A percentile compares a stretch with the other conserved stretches of the same genome.
Evolutionary conservation across 2,113 vertebrate species (phyloP).

Genomic region (Dicrurus megarhynchus): DNA sequence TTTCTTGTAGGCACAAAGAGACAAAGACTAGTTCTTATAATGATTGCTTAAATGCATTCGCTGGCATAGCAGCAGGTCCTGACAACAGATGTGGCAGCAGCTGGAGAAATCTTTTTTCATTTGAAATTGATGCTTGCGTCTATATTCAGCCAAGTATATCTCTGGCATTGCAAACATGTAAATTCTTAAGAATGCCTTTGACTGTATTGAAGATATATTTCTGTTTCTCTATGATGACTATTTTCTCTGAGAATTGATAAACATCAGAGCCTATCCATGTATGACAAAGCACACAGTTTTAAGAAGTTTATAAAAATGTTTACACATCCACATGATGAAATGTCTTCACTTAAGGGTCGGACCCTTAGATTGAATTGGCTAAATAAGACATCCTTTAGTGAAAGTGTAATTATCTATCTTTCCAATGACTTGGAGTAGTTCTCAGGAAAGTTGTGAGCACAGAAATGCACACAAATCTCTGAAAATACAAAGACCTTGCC

Average conservation of each 20-base stretch:
- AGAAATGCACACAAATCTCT: neutral
- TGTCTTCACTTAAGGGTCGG: neutral
- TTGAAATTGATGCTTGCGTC: conserved; percentile 22
- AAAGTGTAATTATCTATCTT: neutral
- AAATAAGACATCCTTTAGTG: neutral
- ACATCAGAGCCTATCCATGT: neutral
- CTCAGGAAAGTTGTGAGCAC: neutral
- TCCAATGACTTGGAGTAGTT: neutral
- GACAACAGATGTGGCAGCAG: conserved; percentile 39
- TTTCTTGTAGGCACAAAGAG: neutral
- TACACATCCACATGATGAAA: neutral
- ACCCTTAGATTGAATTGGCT: neutral
- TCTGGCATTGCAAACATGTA: neutral
- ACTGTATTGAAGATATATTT: neutral
- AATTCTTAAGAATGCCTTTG: neutral
- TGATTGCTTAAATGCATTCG: neutral
- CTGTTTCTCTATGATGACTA: neutral
- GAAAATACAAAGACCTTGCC: neutral
- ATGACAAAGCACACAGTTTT: neutral
- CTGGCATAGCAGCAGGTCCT: neutral
- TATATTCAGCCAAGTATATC: neutral
- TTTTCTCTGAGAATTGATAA: neutral
- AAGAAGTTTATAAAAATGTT: neutral
- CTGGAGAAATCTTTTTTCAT: neutral
- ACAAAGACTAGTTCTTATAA: neutral